These are phyloP conservation scores for Pangasianodon gigas DNA, from an alignment of 2,113 vertebrate genomes.

Conservation along the genomic window DNA sequence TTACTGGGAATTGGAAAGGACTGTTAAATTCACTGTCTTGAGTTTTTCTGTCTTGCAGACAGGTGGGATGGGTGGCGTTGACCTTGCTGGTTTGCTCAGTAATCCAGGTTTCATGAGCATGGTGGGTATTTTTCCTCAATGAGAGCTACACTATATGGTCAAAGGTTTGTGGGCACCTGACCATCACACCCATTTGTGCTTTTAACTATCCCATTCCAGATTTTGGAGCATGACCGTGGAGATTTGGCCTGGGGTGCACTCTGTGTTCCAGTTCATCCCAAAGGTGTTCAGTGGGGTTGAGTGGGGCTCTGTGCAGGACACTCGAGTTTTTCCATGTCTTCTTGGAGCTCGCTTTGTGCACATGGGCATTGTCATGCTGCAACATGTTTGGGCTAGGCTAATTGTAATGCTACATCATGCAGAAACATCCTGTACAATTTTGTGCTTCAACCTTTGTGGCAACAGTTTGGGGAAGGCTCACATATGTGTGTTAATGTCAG, in stretches of 20 bases:
- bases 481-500: not conserved
- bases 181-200: not conserved
- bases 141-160: not conserved
- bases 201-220: not conserved
- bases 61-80: conserved; percentile 83
- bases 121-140: conserved; percentile 69
- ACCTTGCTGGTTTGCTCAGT: conserved; percentile 88
- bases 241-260: not conserved
- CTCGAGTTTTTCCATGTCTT: not conserved
- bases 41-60: conserved; percentile 67
- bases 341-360: not conserved
- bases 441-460: not conserved
- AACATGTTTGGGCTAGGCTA: not conserved
- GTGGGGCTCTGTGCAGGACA: not conserved
- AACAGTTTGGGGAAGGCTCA: not conserved
- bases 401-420: not conserved
- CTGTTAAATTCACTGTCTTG: not conserved
- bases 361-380: not conserved
- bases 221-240: not conserved
- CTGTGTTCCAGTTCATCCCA: not conserved
- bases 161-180: not conserved
- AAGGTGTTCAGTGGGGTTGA: not conserved
- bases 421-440: too few relatives aligned
- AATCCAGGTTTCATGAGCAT: conserved; percentile 96
- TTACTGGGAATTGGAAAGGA: not conserved